Base-by-base conservation (phyloP, 92 coral and sea anemone species). In the Porites cylindrica region DNA sequence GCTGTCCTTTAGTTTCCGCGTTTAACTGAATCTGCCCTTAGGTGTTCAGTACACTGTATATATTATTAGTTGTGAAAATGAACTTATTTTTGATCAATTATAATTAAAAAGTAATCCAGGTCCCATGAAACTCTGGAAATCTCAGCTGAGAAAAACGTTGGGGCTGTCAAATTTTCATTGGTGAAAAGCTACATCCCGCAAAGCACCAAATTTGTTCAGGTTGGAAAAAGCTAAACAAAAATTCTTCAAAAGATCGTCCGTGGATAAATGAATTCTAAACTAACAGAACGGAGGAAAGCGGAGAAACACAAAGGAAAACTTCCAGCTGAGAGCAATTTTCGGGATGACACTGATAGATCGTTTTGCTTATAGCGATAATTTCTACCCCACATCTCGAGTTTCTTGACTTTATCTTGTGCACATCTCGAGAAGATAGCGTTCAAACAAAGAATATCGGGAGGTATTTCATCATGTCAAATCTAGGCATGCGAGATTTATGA, bases 371-470 rank as follows among this genome's bases (percentile, higher is more conserved):
- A 52, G 71, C 61, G 86, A 82, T 82, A 82, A 83, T 64, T 83
- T 73, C 52, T 51, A 83, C 62, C 67, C 4, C 78, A 54, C 72
- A 63, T 76, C 81, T 83, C 87, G 81, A 51, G 81, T 83, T 83
- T 83, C 87, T 52, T n/a, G 10, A 26, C 52, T 83, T 83, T 83
- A 83, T 83, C 87, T 73, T 32, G 11, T 83, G 65, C 21, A 11
- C 87, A 73, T 83, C 87, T 83, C 52, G 63, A 61, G 51, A 73
- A 83, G 87, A 83, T 83, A 83, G 87, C 81, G 63, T 52, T 47
- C 71, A 75, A 47, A 73, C 80, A 74, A 72, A 50, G 6, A 73
- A 66, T 52, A 63, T 64, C 21, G 10, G 29, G 75, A 75, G 87
- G 81, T 83, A 73, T 83, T 63, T 24, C 29, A 2, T 18, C 56